Base-by-base conservation (phyloP, 1,140 invertebrate species). In the Leucophenga varia region DNA sequence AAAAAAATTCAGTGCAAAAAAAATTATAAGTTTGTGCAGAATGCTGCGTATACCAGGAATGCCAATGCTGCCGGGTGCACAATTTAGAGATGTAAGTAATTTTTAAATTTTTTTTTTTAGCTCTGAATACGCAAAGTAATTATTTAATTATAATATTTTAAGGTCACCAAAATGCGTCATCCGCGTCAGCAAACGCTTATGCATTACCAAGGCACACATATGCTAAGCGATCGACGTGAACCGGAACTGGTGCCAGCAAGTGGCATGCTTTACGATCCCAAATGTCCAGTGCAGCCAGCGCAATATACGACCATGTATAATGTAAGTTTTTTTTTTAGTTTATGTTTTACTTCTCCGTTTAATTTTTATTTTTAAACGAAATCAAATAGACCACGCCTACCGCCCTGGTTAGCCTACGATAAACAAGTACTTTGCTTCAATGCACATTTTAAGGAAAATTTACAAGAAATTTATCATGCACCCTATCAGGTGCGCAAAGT, bases 321-420 rank as follows among this genome's bases (percentile, higher is more conserved):
- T 1, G n/a, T n/a, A n/a, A n/a, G n/a, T n/a, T n/a, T n/a, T n/a
- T n/a, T n/a, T n/a, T n/a, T n/a, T n/a, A n/a, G n/a, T n/a, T n/a
- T n/a, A n/a, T n/a, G n/a, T n/a, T n/a, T n/a, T n/a, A n/a, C 79
- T 82, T 2, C 78, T 81, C 12, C 85, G 87, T 37, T 82, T 88
- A 59, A n/a, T n/a, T n/a, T n/a, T n/a, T n/a, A n/a, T n/a, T n/a
- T n/a, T n/a, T n/a, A n/a, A n/a, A n/a, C n/a, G n/a, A n/a, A n/a
- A n/a, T n/a, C n/a, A n/a, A n/a, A n/a, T n/a, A 84, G 2, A 78
- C 81, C 1, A 85, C 86, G 55, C 48, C 58, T 87, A 30, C 91
- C 91, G 1, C 77, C 87, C 1, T 95, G 92, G 92, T 78, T 95
- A 20, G 84, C 86, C 32, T 93, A 87, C 74, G 91, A 95, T 68